A percentile compares a stretch with the other conserved stretches of the same genome.
phyloP scores from a whole-genome alignment of 1,140 invertebrate species.

The Diabrotica undecimpunctata region DNA sequence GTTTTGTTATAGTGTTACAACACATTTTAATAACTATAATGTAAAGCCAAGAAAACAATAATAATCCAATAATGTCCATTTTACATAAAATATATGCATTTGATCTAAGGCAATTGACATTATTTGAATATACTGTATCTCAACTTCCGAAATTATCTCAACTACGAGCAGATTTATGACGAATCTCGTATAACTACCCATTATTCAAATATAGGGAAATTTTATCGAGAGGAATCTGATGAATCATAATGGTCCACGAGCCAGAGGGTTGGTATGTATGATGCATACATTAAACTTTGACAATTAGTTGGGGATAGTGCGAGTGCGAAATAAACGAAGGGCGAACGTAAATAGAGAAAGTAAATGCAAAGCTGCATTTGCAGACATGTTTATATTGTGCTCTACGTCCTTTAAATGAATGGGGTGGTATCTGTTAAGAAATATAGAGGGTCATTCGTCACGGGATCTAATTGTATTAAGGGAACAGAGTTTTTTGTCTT shows the following conservation, averaged over 20 bases:
- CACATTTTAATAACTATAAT: too few species aligned
- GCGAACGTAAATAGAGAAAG: constrained; percentile 13
- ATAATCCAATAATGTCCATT: too few species aligned
- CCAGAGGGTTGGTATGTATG: background rate
- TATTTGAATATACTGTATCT: too few species aligned
- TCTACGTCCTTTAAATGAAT: constrained; percentile 21
- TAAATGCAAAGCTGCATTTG: constrained; percentile 21
- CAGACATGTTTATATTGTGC: constrained; percentile 13
- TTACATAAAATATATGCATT: too few species aligned
- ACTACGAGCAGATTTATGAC: background rate
- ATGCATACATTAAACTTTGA: constrained; percentile 21
- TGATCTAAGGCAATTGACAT: too few species aligned
- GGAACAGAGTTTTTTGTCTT: too few species aligned
- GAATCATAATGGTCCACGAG: constrained; percentile 11
- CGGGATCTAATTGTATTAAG: too few species aligned
- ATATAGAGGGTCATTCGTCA: constrained; percentile 3
- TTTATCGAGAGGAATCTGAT: constrained; percentile 5
- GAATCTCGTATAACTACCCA: background rate
- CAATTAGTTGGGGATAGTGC: constrained; percentile 17
- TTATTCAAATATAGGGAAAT: constrained; percentile 17
- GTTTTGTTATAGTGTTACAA: too few species aligned
- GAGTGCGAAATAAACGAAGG: constrained; percentile 12
- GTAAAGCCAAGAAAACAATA: too few species aligned
- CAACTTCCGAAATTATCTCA: too few species aligned
- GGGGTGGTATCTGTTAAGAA: constrained; percentile 21